Percentiles rank a stretch among this genome's conserved stretches.
These are phyloP conservation scores for Drosophila orosa DNA, from an alignment of 1,140 invertebrate species.

Conservation along the genomic window DNA sequence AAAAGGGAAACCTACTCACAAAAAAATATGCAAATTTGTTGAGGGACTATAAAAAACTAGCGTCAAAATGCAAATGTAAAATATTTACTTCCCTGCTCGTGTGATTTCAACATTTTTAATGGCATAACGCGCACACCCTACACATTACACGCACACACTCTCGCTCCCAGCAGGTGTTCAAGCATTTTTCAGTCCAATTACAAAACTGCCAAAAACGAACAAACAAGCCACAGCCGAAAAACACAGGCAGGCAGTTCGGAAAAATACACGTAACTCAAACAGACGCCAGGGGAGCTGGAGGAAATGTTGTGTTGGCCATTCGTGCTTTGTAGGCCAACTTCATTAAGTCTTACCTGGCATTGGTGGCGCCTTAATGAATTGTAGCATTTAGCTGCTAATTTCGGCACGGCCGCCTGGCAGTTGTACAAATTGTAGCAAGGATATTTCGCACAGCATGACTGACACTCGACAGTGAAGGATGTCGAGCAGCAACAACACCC, in stretches of 20 bases:
- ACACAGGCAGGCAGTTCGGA: conserved; percentile 7
- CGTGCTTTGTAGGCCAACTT: conserved; percentile 75
- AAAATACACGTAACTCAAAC: conserved; percentile 44
- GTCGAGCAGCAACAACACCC: conserved; percentile 1
- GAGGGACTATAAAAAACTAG: conserved; percentile 68
- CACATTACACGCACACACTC: conserved; percentile 3
- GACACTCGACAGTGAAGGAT: conserved; percentile 51
- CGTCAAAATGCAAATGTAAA: conserved; percentile 82
- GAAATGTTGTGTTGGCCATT: conserved; percentile 20
- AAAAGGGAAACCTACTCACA: conserved; percentile 19
- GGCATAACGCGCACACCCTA: conserved; percentile 51
- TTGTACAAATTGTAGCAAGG: conserved; percentile 42
- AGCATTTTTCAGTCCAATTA: conserved; percentile 74
- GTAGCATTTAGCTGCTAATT: conserved; percentile 64
- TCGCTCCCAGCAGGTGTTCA: conserved; percentile 63
- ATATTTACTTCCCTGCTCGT: conserved; percentile 76
- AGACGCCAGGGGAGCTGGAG: conserved; percentile 7
- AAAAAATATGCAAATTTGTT: conserved; percentile 76
- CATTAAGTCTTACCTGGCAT: conserved; percentile 56
- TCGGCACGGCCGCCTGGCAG: conserved; percentile 31
- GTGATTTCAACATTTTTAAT: conserved; percentile 80
- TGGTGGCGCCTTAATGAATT: conserved; percentile 69
- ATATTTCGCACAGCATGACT: conserved; percentile 50
- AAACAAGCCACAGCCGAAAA: conserved; percentile 16
- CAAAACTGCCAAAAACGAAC: conserved; percentile 67